Conservation (phyloP, 2,888 invertebrate species). For the Scrobipalpa costella region DNA sequence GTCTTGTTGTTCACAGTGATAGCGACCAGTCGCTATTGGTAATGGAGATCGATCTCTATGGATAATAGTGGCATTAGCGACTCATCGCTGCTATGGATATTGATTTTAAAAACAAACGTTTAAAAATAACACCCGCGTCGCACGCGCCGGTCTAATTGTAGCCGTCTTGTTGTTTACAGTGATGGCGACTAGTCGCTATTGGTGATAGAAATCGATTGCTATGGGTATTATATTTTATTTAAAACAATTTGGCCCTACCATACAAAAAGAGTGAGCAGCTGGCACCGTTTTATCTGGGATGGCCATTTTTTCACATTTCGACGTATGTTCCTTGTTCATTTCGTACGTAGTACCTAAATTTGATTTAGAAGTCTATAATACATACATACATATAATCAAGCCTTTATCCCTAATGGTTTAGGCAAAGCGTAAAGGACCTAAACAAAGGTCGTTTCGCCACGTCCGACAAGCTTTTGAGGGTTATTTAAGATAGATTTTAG, state of each 20-base stretch:
- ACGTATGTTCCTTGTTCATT: background rate
- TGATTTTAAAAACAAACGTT: background rate
- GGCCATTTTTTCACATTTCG: background rate
- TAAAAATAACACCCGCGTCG: background rate
- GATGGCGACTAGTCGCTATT: conserved; percentile 9
- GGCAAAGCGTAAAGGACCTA: too few species aligned
- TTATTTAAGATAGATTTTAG: too few species aligned
- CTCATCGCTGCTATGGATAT: background rate
- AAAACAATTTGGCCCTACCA: background rate
- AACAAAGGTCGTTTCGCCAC: too few species aligned
- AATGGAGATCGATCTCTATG: background rate
- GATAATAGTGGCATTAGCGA: too few species aligned
- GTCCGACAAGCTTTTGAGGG: too few species aligned
- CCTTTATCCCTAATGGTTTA: too few species aligned
- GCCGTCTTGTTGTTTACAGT: background rate
- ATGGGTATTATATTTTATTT: too few species aligned
- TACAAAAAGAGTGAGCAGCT: background rate
- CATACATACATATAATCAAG: too few species aligned
- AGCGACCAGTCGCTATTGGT: conserved; percentile 9
- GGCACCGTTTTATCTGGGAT: background rate
- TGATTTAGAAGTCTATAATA: too few species aligned
- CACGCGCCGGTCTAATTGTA: too few species aligned
- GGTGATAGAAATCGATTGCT: too few species aligned
- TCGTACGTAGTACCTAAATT: background rate
- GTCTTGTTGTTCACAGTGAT: background rate